phyloP scores from a whole-genome alignment of 2,888 invertebrate genomes.

The Lasioglossum zephyrum region DNA sequence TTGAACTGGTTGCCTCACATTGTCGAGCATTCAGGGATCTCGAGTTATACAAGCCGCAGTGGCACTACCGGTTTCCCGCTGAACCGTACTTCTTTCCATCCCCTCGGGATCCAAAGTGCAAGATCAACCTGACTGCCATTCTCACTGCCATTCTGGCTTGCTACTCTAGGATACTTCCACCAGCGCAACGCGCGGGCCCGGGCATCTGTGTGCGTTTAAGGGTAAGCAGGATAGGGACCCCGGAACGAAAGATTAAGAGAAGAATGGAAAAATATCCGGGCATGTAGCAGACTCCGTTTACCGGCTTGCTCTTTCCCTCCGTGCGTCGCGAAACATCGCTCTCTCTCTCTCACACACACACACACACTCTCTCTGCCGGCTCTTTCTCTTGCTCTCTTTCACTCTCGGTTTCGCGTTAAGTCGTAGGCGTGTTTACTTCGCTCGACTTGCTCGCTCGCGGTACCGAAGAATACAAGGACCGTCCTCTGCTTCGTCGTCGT shows the following conservation, averaged over 20 bases:
- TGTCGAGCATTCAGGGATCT: slow-evolving; percentile 70
- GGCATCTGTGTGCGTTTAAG: slow-evolving; percentile 58
- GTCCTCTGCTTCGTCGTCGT: slow-evolving; percentile 28
- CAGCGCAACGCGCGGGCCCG: slow-evolving; percentile 24
- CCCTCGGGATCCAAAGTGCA: slow-evolving; percentile 68
- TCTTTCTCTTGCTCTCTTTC: slow-evolving; percentile 8
- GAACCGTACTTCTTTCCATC: slow-evolving; percentile 69
- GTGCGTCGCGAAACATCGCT: not conserved
- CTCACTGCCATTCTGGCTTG: slow-evolving; percentile 64
- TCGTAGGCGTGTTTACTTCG: slow-evolving; percentile 51
- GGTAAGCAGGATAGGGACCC: slow-evolving; percentile 58
- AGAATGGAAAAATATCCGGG: slow-evolving; percentile 65
- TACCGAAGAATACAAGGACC: slow-evolving; percentile 45
- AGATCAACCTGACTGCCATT: slow-evolving; percentile 68
- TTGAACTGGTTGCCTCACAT: slow-evolving; percentile 64
- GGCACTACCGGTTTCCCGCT: slow-evolving; percentile 62
- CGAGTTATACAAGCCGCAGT: slow-evolving; percentile 60
- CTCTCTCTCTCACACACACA: not conserved
- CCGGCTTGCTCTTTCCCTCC: slow-evolving; percentile 17
- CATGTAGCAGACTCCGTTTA: slow-evolving; percentile 46
- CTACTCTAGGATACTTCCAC: slow-evolving; percentile 65
- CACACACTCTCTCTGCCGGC: not conserved
- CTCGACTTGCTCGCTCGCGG: slow-evolving; percentile 63
- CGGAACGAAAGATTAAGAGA: slow-evolving; percentile 54
- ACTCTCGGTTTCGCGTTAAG: slow-evolving; percentile 55